These are phyloP conservation scores for Podarcis muralis DNA, from an alignment of 2,113 vertebrate species.

Conservation along the genomic window DNA sequence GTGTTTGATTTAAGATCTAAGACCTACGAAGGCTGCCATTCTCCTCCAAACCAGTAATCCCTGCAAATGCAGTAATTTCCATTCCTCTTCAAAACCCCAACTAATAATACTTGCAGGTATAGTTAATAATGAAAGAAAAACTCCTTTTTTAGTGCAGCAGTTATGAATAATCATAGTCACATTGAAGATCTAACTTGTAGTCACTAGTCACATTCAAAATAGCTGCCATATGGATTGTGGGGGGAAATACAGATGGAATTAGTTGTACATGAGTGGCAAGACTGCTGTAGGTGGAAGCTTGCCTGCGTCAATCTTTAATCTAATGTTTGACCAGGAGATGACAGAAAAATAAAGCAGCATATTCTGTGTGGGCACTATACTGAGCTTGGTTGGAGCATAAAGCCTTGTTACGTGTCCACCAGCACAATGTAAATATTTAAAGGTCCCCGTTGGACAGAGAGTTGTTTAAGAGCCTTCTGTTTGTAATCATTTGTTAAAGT, in stretches of 20 bases:
- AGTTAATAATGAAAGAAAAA: slow-evolving; percentile 7
- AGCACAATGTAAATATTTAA: slow-evolving; percentile 66
- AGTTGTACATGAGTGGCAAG: background rate
- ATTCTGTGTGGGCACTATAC: background rate
- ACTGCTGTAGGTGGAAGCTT: slow-evolving; percentile 25
- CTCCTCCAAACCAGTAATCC: slow-evolving; percentile 28
- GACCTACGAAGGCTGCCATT: background rate
- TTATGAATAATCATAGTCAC: slow-evolving; percentile 1
- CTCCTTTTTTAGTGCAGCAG: background rate
- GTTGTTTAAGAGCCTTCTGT: slow-evolving; percentile 67
- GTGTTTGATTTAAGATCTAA: background rate
- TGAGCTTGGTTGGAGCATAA: background rate
- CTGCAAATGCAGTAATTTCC: background rate
- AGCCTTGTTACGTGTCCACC: slow-evolving; percentile 34
- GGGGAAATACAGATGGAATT: background rate
- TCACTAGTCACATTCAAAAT: slow-evolving; percentile 4
- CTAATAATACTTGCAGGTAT: slow-evolving; percentile 22
- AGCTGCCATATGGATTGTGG: background rate
- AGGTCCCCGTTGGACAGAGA: slow-evolving; percentile 48
- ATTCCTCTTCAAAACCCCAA: slow-evolving; percentile 34
- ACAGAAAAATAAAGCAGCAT: background rate
- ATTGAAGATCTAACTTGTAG: rapidly evolving
- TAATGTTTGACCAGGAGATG: background rate
- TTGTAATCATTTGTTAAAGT: slow-evolving; percentile 60
- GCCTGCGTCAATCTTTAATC: background rate